Percentiles rank a stretch among this genome's conserved stretches.
Evolutionary conservation across 2,113 vertebrate species (phyloP).

Genomic region (Hassar affinis): DNA sequence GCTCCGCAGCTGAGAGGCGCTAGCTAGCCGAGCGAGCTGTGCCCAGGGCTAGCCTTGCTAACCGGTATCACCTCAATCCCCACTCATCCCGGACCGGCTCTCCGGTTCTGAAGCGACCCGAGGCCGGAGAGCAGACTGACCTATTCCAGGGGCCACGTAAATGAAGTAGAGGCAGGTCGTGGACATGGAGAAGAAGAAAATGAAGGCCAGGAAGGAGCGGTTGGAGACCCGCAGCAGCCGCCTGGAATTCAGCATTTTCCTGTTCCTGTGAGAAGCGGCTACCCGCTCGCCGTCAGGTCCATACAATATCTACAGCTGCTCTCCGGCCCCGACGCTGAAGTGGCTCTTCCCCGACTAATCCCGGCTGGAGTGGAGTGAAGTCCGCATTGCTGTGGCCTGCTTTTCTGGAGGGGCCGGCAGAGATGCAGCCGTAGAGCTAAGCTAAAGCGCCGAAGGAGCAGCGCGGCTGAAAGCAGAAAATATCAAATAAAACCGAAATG

Average conservation of each 20-base stretch:
- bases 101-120: too few relatives aligned
- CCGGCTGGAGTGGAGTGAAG: slow-evolving; percentile 42
- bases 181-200: slow-evolving; percentile 94
- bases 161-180: slow-evolving; percentile 95
- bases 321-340: not conserved
- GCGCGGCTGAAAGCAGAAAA: slow-evolving; percentile 61
- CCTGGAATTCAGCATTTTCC: slow-evolving; percentile 81
- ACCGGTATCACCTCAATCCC: not conserved
- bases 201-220: slow-evolving; percentile 90
- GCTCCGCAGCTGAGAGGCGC: slow-evolving; percentile 32
- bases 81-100: too few relatives aligned
- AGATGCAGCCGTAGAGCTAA: slow-evolving; percentile 50
- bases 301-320: slow-evolving; percentile 58
- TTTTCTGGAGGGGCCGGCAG: not conserved
- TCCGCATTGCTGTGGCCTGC: slow-evolving; percentile 53
- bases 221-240: slow-evolving; percentile 87
- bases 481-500: slow-evolving; percentile 59
- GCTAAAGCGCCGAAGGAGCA: slow-evolving; percentile 41
- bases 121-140: slow-evolving; percentile 68
- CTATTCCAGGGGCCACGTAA: slow-evolving; percentile 92
- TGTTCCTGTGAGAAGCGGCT: slow-evolving; percentile 47
- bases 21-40: not conserved
- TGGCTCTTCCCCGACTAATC: not conserved
- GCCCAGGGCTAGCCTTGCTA: not conserved
- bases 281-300: slow-evolving; percentile 63